phyloP scores from a whole-genome alignment of 2,888 invertebrate genomes.

The Disparrhopalites patrizii region DNA sequence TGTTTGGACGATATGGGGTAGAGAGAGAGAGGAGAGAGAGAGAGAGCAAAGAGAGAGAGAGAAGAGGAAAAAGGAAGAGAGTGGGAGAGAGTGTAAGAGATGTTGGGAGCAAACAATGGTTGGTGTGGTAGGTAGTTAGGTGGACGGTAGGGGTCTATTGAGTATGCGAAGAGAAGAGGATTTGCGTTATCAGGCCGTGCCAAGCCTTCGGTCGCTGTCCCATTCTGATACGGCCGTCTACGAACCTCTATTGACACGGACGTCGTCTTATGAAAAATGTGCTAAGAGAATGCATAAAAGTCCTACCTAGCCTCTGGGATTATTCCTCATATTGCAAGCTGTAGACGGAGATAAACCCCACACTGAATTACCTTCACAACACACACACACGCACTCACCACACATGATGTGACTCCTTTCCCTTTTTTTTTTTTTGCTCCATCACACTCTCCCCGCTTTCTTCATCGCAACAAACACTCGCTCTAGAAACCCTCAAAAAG shows the following conservation, averaged over 20 bases:
- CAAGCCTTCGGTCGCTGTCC: slow-evolving; percentile 40
- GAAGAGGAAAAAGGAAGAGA: background rate
- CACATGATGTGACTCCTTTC: background rate
- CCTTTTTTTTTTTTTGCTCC: slow-evolving; percentile 1
- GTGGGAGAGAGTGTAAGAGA: background rate
- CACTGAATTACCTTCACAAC: slow-evolving; percentile 27
- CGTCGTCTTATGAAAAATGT: slow-evolving; percentile 44
- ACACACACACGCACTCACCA: background rate
- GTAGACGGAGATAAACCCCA: slow-evolving; percentile 20
- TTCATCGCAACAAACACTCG: background rate
- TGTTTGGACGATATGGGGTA: background rate
- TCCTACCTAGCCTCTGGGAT: slow-evolving; percentile 31
- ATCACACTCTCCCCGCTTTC: background rate
- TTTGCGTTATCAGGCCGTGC: slow-evolving; percentile 37
- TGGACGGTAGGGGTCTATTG: too few relatives aligned
- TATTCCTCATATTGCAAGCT: slow-evolving; percentile 28
- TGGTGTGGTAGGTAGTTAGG: too few relatives aligned
- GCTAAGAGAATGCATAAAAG: slow-evolving; percentile 43
- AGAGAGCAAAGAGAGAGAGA: background rate
- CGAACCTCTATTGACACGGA: slow-evolving; percentile 35
- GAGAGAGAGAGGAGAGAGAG: background rate
- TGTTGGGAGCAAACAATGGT: background rate
- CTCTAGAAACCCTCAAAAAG: background rate
- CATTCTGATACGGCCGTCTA: slow-evolving; percentile 41
- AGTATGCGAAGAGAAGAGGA: slow-evolving; percentile 33